phyloP scores from a whole-genome alignment of 2,797 vertebrate species.

The Ara ararauna region DNA sequence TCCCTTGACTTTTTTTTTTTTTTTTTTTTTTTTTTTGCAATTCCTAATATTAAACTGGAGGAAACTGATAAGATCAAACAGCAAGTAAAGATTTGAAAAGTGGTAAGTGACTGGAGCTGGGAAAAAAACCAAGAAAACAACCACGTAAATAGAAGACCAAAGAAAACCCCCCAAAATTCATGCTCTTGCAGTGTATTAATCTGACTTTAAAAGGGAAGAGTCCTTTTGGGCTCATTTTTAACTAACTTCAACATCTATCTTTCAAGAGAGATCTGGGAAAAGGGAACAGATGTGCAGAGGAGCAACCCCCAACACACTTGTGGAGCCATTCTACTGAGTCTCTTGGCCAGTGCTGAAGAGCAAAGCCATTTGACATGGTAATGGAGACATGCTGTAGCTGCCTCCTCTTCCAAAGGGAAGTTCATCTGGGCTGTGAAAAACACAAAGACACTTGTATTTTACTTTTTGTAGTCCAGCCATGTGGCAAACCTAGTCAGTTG shows the following conservation, averaged over 20 bases:
- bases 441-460: not conserved
- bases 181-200: not conserved
- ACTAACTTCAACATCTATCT: not conserved
- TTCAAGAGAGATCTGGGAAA: not conserved
- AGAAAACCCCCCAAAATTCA: not conserved
- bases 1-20: not conserved
- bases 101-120: not conserved
- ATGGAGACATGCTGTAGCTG: too few relatives aligned
- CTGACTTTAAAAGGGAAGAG: not conserved
- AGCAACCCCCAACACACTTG: not conserved
- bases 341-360: not conserved
- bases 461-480: not conserved
- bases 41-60: not conserved
- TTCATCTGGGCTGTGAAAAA: not conserved
- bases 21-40: not conserved
- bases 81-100: not conserved
- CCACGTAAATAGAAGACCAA: not conserved
- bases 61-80: not conserved
- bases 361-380: not conserved
- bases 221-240: not conserved
- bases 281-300: not conserved
- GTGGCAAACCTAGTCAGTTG: not conserved
- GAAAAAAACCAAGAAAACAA: not conserved
- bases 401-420: not conserved
- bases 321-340: not conserved